Evolutionary conservation across 1,140 invertebrate species (phyloP).

Genomic region (Stegodyphus mimosarum): DNA sequence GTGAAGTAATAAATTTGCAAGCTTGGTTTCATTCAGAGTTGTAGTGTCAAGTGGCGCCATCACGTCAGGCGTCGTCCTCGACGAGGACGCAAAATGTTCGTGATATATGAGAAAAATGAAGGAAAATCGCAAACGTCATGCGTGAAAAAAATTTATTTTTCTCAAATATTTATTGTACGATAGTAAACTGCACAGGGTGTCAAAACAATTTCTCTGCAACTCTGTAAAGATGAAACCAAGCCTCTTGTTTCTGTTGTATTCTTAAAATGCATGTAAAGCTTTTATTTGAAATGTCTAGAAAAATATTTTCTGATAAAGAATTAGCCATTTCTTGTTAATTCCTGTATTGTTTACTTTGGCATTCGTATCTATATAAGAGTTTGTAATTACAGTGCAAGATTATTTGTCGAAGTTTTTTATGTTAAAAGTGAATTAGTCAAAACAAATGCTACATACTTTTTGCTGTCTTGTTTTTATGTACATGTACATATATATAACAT

Average conservation of each 20-base stretch:
- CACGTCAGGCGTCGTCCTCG: slow-evolving; percentile 19
- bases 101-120: neutral
- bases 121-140: neutral
- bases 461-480: slow-evolving; percentile 51
- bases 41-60: slow-evolving; percentile 44
- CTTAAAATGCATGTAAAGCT: too few relatives aligned
- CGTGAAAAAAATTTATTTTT: neutral
- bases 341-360: slow-evolving; percentile 19
- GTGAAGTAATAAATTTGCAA: slow-evolving; percentile 41
- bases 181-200: slow-evolving; percentile 11
- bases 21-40: slow-evolving; percentile 45
- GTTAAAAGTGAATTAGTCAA: slow-evolving; percentile 35
- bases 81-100: slow-evolving; percentile 1
- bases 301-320: too few relatives aligned
- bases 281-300: too few relatives aligned
- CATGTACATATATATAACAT: slow-evolving; percentile 58
- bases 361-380: slow-evolving; percentile 22
- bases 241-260: neutral
- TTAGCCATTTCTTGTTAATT: slow-evolving; percentile 38
- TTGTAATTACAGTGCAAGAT: slow-evolving; percentile 26
- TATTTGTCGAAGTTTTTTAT: slow-evolving; percentile 27
- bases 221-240: slow-evolving; percentile 41
- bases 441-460: slow-evolving; percentile 28
- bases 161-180: neutral
- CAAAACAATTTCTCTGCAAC: slow-evolving; percentile 8